Percentiles rank a stretch among this genome's conserved stretches.
Conservation (phyloP, 2,888 invertebrate genomes). For the Salpingus planirostris region DNA sequence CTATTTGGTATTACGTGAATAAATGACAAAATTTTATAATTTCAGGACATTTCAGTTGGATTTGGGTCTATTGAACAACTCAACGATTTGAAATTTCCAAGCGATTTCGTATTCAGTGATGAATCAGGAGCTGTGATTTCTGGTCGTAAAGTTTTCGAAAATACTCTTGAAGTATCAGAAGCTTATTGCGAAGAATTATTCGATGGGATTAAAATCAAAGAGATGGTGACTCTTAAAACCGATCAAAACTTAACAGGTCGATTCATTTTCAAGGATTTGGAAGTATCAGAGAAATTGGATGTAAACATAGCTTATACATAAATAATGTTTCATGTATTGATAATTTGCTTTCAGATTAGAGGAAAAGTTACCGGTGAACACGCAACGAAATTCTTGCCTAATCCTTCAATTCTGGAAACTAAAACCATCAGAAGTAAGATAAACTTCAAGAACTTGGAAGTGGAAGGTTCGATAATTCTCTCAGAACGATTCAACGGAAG, state of each 20-base stretch:
- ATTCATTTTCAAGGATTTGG: constrained; percentile 46
- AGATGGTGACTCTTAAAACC: constrained; percentile 43
- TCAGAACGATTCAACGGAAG: constrained; percentile 39
- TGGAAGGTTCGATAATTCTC: constrained; percentile 45
- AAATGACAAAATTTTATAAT: constrained; percentile 11
- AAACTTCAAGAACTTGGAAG: constrained; percentile 43
- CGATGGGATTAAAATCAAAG: constrained; percentile 41
- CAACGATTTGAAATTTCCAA: constrained; percentile 46
- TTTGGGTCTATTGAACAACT: constrained; percentile 30
- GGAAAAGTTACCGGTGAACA: constrained; percentile 43
- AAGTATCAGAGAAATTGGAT: constrained; percentile 43
- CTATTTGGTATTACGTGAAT: constrained; percentile 1
- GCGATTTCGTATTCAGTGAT: constrained; percentile 42
- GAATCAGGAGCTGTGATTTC: constrained; percentile 34
- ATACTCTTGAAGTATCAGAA: constrained; percentile 11
- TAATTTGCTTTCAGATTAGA: constrained; percentile 44
- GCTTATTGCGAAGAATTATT: constrained; percentile 39
- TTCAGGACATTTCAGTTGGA: constrained; percentile 39
- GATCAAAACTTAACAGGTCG: constrained; percentile 40
- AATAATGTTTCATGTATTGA: too few species aligned
- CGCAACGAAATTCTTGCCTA: constrained; percentile 38
- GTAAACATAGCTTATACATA: too few species aligned
- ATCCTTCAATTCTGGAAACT: constrained; percentile 43
- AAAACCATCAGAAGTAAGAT: constrained; percentile 39
- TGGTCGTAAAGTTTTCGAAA: constrained; percentile 24